These are phyloP conservation scores for Catotricha subobsoleta DNA, from an alignment of 2,888 invertebrate genomes.

Conservation along the genomic window DNA sequence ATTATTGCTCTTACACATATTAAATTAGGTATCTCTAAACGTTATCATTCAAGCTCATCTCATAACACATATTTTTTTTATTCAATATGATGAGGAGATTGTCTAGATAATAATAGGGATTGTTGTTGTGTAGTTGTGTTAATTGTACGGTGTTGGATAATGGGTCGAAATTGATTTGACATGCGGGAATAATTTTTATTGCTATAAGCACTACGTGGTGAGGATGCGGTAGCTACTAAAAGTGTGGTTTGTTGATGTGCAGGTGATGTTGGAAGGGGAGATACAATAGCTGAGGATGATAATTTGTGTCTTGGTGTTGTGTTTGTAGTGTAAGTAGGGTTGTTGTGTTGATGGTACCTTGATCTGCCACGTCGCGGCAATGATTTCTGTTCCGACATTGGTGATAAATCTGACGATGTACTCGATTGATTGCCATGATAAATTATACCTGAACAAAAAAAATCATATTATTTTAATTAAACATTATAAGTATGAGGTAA, in stretches of 20 bases:
- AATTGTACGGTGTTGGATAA: conserved; percentile 29
- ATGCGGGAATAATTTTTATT: conserved; percentile 20
- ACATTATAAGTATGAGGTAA: background rate
- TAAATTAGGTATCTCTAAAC: no score
- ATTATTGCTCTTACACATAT: no score
- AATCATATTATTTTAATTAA: background rate
- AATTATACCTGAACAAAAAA: conserved; percentile 37
- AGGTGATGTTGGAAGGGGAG: conserved; percentile 11
- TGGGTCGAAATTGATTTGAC: conserved; percentile 31
- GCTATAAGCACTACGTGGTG: conserved; percentile 27
- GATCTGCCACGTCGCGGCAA: conserved; percentile 51
- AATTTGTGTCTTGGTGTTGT: conserved; percentile 32
- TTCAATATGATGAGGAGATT: conserved; percentile 22
- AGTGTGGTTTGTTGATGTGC: conserved; percentile 20
- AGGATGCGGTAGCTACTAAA: conserved; percentile 27
- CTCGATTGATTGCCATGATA: conserved; percentile 59
- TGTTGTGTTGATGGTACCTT: conserved; percentile 38
- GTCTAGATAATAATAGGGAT: no score
- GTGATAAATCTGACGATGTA: conserved; percentile 59
- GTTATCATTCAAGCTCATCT: no score
- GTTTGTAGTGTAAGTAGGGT: conserved; percentile 31
- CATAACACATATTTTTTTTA: no score
- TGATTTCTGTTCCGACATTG: conserved; percentile 61
- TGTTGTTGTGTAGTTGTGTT: conserved; percentile 21
- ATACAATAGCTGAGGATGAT: conserved; percentile 20